A percentile compares a stretch with the other conserved stretches of the same genome.
These are phyloP conservation scores for Agrilus cyanescens DNA, from an alignment of 2,888 invertebrate species.

Conservation along the genomic window DNA sequence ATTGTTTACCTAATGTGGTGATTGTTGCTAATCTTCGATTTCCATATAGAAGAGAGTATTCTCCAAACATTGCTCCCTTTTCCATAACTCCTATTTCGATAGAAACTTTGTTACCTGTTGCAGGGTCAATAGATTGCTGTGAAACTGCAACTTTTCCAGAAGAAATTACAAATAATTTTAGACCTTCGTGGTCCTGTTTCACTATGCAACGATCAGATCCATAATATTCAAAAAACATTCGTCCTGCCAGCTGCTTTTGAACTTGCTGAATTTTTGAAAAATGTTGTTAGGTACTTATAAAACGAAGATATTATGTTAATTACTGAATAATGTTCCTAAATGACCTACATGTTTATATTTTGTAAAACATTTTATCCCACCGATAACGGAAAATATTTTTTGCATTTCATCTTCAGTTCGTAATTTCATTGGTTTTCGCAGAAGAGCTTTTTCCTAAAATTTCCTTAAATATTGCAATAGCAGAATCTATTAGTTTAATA, in stretches of 20 bases:
- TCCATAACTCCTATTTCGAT: constrained; percentile 41
- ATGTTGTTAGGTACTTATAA: no score
- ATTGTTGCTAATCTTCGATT: constrained; percentile 50
- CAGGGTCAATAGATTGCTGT: constrained; percentile 40
- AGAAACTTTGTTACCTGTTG: constrained; percentile 36
- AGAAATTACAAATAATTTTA: constrained; percentile 52
- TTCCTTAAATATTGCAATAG: no score
- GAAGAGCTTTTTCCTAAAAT: constrained; percentile 46
- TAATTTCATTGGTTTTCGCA: constrained; percentile 42
- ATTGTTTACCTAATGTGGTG: constrained; percentile 39
- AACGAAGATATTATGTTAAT: no score
- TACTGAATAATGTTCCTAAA: no score
- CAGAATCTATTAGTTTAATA: no score
- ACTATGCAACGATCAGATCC: constrained; percentile 47
- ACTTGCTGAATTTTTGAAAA: constrained; percentile 36
- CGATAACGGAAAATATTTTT: constrained; percentile 45
- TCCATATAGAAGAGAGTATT: constrained; percentile 50
- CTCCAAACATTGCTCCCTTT: constrained; percentile 53
- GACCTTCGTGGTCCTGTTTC: constrained; percentile 46
- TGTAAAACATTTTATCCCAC: constrained; percentile 49
- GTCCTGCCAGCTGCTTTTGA: constrained; percentile 47
- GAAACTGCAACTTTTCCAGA: constrained; percentile 46
- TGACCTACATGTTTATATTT: constrained; percentile 43
- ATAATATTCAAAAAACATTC: constrained; percentile 49
- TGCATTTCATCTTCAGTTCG: constrained; percentile 49